A percentile compares a stretch with the other conserved stretches of the same genome.
Conservation (phyloP, 2,797 vertebrate species). For the Mastacembelus armatus region DNA sequence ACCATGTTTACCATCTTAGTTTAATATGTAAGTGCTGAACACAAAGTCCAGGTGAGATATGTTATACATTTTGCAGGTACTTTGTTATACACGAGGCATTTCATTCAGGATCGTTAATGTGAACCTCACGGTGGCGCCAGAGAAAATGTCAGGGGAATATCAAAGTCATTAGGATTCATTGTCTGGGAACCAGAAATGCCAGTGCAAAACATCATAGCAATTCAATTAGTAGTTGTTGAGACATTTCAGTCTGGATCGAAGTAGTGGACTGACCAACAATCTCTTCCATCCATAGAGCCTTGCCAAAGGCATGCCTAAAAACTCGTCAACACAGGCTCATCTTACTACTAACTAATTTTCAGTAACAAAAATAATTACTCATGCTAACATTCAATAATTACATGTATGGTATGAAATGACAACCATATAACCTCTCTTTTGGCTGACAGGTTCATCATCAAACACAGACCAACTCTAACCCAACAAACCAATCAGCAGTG, state of each 20-base stretch:
- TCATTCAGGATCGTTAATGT: no score
- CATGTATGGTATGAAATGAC: not conserved
- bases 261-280: no score
- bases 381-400: not conserved
- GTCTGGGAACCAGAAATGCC: no score
- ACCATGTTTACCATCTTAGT: no score
- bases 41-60: no score
- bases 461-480: not conserved
- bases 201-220: not conserved
- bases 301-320: not conserved
- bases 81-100: no score
- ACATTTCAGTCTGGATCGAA: not conserved
- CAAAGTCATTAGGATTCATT: no score
- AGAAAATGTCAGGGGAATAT: no score
- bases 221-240: not conserved
- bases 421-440: not conserved
- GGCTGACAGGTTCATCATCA: not conserved
- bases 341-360: not conserved
- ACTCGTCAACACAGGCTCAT: no score
- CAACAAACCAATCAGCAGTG: constrained; percentile 2
- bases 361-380: not conserved
- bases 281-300: not conserved
- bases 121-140: no score
- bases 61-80: no score
- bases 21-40: no score